These are phyloP conservation scores for Echinops telfairi DNA, from an alignment of 2,113 vertebrate genomes.

Conservation along the genomic window DNA sequence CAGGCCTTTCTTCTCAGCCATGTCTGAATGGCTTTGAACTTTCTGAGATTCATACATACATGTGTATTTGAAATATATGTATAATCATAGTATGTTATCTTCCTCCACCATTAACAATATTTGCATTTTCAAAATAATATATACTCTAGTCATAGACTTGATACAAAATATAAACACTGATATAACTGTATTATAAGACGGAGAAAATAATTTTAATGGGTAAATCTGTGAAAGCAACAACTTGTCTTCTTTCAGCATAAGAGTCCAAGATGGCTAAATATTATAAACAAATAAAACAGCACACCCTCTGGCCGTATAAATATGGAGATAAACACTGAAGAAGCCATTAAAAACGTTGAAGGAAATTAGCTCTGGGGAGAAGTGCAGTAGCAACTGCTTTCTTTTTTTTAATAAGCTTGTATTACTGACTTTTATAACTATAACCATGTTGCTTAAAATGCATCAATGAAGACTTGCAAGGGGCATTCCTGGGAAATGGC, in stretches of 20 bases:
- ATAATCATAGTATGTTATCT: neutral
- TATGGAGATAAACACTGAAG: conserved; percentile 21
- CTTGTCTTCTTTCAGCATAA: conserved; percentile 1
- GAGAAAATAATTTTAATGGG: conserved; percentile 3
- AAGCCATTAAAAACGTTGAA: conserved; percentile 30
- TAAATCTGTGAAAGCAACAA: neutral
- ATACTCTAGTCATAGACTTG: neutral
- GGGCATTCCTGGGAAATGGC: accelerated
- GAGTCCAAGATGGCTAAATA: neutral
- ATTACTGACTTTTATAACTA: conserved; percentile 3
- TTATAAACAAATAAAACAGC: neutral
- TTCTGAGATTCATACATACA: no score
- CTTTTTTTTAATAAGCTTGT: neutral
- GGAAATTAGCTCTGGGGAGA: neutral
- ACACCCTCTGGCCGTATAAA: neutral
- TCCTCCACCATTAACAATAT: neutral
- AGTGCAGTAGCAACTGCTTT: neutral
- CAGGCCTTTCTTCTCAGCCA: no score
- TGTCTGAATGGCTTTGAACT: no score
- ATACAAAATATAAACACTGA: neutral
- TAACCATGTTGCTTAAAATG: neutral
- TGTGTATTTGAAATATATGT: neutral
- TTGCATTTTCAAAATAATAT: neutral
- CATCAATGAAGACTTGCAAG: neutral
- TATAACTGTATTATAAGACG: neutral